These are phyloP conservation scores for Scaptomyza graminum DNA, from an alignment of 1,140 invertebrate genomes.

Conservation along the genomic window DNA sequence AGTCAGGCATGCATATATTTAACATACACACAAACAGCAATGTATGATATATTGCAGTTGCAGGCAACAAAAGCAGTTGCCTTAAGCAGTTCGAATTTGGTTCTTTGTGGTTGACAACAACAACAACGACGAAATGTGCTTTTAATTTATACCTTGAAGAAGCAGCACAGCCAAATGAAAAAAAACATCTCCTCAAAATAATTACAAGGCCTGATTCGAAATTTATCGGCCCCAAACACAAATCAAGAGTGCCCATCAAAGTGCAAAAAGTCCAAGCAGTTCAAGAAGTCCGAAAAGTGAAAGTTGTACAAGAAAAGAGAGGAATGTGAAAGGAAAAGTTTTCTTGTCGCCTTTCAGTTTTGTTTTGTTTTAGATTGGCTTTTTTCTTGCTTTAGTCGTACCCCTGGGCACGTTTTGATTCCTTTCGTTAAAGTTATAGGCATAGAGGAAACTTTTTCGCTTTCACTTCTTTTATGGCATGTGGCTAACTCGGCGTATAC, in stretches of 20 bases:
- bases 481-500: slow-evolving; percentile 39
- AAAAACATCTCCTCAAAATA: slow-evolving; percentile 8
- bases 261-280: slow-evolving; percentile 7
- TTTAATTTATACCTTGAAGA: slow-evolving; percentile 37
- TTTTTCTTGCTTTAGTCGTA: slow-evolving; percentile 37
- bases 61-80: slow-evolving; percentile 28
- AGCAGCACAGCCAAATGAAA: background rate
- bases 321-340: slow-evolving; percentile 53
- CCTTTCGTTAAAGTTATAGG: slow-evolving; percentile 30
- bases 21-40: background rate
- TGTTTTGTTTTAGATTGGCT: slow-evolving; percentile 17
- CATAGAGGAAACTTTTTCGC: slow-evolving; percentile 40
- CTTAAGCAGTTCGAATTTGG: slow-evolving; percentile 10
- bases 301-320: slow-evolving; percentile 37
- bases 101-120: slow-evolving; percentile 7
- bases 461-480: slow-evolving; percentile 48
- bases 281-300: slow-evolving; percentile 44
- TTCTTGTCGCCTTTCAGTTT: slow-evolving; percentile 29
- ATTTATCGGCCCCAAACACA: slow-evolving; percentile 36
- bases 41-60: slow-evolving; percentile 40
- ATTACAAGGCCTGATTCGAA: slow-evolving; percentile 15
- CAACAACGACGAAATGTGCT: slow-evolving; percentile 10
- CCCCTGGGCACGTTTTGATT: slow-evolving; percentile 64
- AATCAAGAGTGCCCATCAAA: slow-evolving; percentile 32
- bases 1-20: background rate